Evolutionary conservation across 2,113 vertebrate genomes (phyloP).

Genomic region (Notechis scutatus): DNA sequence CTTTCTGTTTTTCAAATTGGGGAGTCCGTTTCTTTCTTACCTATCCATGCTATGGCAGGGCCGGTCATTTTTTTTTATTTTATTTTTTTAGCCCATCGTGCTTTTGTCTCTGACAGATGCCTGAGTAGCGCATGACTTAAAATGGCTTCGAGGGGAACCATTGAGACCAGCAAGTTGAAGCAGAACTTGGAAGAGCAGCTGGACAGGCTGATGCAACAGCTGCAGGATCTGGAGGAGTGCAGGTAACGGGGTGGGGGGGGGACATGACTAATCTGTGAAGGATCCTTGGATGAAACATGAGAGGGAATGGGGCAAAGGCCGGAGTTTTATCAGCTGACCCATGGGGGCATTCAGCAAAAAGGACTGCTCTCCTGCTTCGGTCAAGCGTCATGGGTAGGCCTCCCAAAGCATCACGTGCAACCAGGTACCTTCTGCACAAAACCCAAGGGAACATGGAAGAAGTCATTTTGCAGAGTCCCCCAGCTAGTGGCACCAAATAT

Average conservation of each 20-base stretch:
- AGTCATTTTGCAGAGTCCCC: background rate
- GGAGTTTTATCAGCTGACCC: background rate
- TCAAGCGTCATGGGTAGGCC: background rate
- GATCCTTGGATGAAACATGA: background rate
- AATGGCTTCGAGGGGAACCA: slow-evolving; percentile 95
- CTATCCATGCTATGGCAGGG: background rate
- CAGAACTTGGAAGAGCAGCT: slow-evolving; percentile 97
- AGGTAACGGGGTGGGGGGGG: slow-evolving; percentile 69
- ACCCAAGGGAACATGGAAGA: background rate
- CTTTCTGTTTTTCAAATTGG: background rate
- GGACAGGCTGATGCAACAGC: slow-evolving; percentile 94
- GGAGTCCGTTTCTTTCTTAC: background rate
- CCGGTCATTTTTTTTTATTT: too few relatives aligned
- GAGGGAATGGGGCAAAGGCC: too few relatives aligned
- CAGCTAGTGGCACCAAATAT: background rate
- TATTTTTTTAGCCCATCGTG: too few relatives aligned
- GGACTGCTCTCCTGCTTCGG: background rate
- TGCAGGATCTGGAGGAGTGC: slow-evolving; percentile 96
- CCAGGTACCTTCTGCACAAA: background rate
- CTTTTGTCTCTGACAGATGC: background rate
- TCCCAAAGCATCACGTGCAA: background rate
- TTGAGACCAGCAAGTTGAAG: slow-evolving; percentile 90
- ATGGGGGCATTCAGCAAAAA: background rate
- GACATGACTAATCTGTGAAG: background rate
- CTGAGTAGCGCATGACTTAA: slow-evolving; percentile 40